These are phyloP conservation scores for Pangasius sanitwongsei DNA, from an alignment of 2,797 vertebrate genomes.

Conservation along the genomic window DNA sequence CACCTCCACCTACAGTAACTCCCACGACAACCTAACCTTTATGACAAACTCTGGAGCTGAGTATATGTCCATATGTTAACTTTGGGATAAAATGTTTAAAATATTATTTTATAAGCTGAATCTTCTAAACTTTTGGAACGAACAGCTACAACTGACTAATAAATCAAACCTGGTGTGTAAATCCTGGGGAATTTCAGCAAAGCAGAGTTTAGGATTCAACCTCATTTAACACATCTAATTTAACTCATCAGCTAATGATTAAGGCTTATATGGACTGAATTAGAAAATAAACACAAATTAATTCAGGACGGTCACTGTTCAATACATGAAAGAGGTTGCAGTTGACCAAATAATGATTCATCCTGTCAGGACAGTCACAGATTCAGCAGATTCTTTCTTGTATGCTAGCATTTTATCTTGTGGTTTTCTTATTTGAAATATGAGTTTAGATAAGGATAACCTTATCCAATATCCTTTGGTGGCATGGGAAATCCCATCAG, in stretches of 20 bases:
- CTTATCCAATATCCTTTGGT: not conserved
- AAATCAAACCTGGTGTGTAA: slow-evolving; percentile 4
- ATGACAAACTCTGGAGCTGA: not conserved
- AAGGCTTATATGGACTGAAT: not conserved
- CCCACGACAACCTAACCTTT: not conserved
- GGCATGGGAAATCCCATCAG: not conserved
- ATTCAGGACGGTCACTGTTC: not conserved
- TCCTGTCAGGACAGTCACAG: too few relatives aligned
- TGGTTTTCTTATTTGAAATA: not conserved
- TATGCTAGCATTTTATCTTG: not conserved
- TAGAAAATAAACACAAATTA: not conserved
- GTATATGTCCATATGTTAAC: not conserved
- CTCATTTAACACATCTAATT: slow-evolving; percentile 12
- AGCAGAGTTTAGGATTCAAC: not conserved
- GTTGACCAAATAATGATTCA: not conserved
- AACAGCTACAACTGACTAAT: slow-evolving; percentile 27
- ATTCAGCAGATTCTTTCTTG: not conserved
- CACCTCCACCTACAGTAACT: slow-evolving; percentile 11
- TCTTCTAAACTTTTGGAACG: not conserved
- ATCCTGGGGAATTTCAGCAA: not conserved
- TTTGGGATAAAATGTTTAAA: not conserved
- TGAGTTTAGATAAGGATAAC: not conserved
- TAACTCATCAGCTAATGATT: not conserved
- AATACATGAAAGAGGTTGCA: not conserved
- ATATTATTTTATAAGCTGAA: not conserved